Evolutionary conservation across 1,140 invertebrate species (phyloP).

Genomic region (Euura lappo): DNA sequence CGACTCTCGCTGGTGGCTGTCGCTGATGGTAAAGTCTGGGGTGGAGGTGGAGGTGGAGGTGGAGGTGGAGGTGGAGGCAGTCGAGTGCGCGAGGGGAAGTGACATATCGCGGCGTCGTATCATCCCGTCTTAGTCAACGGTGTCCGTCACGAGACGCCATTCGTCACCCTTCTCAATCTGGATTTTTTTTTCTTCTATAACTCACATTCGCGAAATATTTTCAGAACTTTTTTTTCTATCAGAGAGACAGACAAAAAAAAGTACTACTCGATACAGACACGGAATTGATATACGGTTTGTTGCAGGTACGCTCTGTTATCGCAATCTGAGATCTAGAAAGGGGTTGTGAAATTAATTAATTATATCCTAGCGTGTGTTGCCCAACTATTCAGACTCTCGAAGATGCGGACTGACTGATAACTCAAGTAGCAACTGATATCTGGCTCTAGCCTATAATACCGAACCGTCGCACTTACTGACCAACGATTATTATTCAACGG

Average conservation of each 20-base stretch:
- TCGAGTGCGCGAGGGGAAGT: constrained; percentile 19
- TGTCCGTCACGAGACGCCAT: constrained; percentile 30
- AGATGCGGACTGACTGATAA: not conserved
- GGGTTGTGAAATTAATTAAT: not conserved
- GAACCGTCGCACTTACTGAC: no score
- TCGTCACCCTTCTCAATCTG: not conserved
- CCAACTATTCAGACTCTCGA: not conserved
- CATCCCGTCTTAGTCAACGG: constrained; percentile 36
- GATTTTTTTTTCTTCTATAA: no score
- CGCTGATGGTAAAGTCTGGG: constrained; percentile 20
- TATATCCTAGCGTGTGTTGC: not conserved
- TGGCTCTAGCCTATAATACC: no score
- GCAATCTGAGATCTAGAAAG: no score
- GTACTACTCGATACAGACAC: no score
- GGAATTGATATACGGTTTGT: no score
- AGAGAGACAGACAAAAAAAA: no score
- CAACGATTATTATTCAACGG: no score
- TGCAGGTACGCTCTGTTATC: no score
- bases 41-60: constrained; percentile 28
- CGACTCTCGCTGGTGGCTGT: constrained; percentile 1
- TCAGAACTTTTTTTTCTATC: no score
- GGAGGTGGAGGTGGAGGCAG: constrained; percentile 24
- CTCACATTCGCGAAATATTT: no score
- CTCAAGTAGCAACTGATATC: no score
- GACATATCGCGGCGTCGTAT: constrained; percentile 39